A percentile compares a stretch with the other conserved stretches of the same genome.
Conservation (phyloP, 2,797 vertebrate genomes). For the Semotilus atromaculatus region DNA sequence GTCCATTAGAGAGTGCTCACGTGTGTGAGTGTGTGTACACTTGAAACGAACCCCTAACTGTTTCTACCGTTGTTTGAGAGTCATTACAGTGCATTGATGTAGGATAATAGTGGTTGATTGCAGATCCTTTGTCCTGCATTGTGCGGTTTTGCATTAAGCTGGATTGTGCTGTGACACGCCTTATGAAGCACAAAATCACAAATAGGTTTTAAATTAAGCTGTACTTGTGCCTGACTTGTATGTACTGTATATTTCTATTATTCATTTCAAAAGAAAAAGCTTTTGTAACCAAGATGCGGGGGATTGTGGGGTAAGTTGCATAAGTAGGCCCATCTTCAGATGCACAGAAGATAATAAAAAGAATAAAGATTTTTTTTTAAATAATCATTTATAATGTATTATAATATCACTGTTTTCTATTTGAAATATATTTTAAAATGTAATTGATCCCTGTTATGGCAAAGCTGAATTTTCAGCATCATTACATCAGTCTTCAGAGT, state of each 20-base stretch:
- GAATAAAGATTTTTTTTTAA: not conserved
- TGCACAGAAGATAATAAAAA: not conserved
- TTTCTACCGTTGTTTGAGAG: conserved; percentile 33
- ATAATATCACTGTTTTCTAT: not conserved
- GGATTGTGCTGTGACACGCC: conserved; percentile 9
- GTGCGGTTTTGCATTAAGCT: conserved; percentile 15
- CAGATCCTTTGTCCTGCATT: conserved; percentile 23
- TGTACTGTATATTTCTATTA: not conserved
- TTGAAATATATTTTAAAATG: not conserved
- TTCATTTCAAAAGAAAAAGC: not conserved
- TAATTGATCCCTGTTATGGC: not conserved
- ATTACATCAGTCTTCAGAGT: not conserved
- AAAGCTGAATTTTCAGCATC: not conserved
- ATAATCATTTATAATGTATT: too few species aligned
- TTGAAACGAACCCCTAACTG: conserved; percentile 36
- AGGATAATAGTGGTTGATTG: conserved; percentile 41
- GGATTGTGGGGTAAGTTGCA: not conserved
- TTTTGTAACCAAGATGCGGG: not conserved
- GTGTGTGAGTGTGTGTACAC: conserved; percentile 32
- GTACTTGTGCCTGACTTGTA: not conserved
- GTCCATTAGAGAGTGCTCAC: conserved; percentile 17
- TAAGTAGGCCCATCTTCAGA: not conserved
- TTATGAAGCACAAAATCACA: conserved; percentile 35
- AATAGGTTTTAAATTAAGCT: conserved; percentile 29
- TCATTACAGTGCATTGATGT: conserved; percentile 41